phyloP scores from a whole-genome alignment of 2,888 invertebrate genomes.

The Diarsia mendica region DNA sequence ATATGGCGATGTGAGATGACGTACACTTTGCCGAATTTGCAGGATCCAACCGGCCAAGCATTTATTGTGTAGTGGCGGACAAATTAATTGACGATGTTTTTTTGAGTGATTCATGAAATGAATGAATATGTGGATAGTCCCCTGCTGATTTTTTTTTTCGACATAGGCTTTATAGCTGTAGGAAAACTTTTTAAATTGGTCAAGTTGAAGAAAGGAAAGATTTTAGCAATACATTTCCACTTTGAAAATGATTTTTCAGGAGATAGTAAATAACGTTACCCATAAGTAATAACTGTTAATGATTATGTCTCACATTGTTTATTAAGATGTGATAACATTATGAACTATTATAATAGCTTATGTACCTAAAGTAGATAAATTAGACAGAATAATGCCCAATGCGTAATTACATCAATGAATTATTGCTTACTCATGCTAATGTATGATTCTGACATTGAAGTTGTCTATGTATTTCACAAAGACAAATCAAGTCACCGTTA shows the following conservation, averaged over 20 bases:
- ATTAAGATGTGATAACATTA: constrained; percentile 4
- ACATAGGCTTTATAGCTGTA: neutral
- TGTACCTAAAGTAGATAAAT: neutral
- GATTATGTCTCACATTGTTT: neutral
- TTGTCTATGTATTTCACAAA: neutral
- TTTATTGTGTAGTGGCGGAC: constrained; percentile 51
- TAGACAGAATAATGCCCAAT: neutral
- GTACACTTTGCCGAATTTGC: constrained; percentile 61
- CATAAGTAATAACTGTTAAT: neutral
- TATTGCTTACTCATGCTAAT: neutral
- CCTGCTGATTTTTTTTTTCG: neutral
- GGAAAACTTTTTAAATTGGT: neutral
- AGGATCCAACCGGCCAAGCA: constrained; percentile 47
- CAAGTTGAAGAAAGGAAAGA: too few species aligned
- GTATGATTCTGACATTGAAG: neutral
- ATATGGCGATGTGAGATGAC: constrained; percentile 52
- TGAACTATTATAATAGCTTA: neutral
- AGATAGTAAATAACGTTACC: neutral
- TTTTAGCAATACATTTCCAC: neutral
- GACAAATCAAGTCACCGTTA: neutral
- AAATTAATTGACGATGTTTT: constrained; percentile 8
- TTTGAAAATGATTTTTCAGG: neutral
- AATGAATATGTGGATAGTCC: neutral
- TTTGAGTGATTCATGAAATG: neutral
- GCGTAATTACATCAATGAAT: neutral